Percentiles rank a stretch among this genome's conserved stretches.
Conservation (phyloP, 1,140 invertebrate species). For the Venturia canescens region DNA sequence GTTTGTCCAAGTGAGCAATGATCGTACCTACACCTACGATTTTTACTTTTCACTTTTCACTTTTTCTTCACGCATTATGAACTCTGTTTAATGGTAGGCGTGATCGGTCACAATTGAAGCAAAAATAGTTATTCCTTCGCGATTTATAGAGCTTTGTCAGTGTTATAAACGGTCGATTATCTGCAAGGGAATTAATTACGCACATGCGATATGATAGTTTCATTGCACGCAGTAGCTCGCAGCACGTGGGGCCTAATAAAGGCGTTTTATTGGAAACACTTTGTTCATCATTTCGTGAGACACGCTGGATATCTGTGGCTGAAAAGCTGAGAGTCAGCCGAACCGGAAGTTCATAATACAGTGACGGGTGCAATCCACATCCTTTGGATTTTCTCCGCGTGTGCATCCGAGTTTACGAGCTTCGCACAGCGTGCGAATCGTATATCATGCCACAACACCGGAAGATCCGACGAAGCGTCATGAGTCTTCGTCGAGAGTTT, state of each 20-base stretch:
- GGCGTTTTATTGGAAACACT: no score
- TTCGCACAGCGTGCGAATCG: not conserved
- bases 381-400: not conserved
- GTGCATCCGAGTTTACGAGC: not conserved
- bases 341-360: not conserved
- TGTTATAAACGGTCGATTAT: not conserved
- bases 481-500: not conserved
- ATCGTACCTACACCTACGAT: constrained; percentile 11
- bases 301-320: not conserved
- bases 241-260: no score
- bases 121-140: not conserved
- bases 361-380: not conserved
- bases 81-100: not conserved
- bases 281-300: no score
- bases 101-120: not conserved
- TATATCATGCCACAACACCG: not conserved
- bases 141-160: not conserved
- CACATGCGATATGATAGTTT: not conserved
- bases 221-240: not conserved
- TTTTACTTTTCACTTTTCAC: not conserved
- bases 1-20: constrained; percentile 51
- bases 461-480: not conserved
- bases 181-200: not conserved
- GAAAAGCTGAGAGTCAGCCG: not conserved
- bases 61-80: not conserved